Base-by-base conservation (phyloP, 1,140 invertebrate species). In the Aphidius gifuensis region DNA sequence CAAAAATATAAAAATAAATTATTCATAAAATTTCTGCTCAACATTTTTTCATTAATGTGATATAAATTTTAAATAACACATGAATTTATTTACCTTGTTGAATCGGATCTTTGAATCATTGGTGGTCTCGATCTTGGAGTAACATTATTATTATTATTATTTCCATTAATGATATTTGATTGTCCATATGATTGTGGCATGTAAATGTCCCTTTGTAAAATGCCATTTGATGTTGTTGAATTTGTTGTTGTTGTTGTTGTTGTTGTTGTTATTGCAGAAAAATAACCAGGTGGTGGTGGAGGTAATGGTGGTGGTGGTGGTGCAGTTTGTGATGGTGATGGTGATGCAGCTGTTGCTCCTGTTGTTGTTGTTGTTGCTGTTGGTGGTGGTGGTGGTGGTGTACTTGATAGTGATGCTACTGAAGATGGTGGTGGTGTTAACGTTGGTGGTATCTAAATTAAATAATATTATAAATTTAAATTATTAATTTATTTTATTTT, bases 41-140 rank as follows among this genome's bases (percentile, higher is more conserved):
- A 32, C 23, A 16, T 16, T 16, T 16, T 16, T 16, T 16, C 16
- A 16, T 16, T 16, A 16, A 16, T 16, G 16, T 16, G 16, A 16
- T 16, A 16, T 16, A 16, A 16, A 16, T 16, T 16, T 16, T 16
- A 16, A 44, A 44, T 44, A 23, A 44, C 32, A 55, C 21, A 49
- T 21, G 44, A 47, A n/a, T 55, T 16, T 16, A 16, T 16, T 66
- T 73, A 81, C 80, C 88, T 88, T 46, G 87, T 88, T 5, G 90
- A 91, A 74, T 90, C 88, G 3, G 90, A 90, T 64, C 89, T 82
- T 73, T 91, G 90, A 1, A 90, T 82, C 4, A 88, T 89, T 6
- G 89, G 85, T 61, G 89, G 82, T 63, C 90, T 82, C 67, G 90
- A 84, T 43, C 88, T 82, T 8, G 85, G 80, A 68, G 72, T 73